Percentiles rank a stretch among this genome's conserved stretches.
Evolutionary conservation across 2,113 vertebrate species (phyloP).

Genomic region (Prietella phreatophila): DNA sequence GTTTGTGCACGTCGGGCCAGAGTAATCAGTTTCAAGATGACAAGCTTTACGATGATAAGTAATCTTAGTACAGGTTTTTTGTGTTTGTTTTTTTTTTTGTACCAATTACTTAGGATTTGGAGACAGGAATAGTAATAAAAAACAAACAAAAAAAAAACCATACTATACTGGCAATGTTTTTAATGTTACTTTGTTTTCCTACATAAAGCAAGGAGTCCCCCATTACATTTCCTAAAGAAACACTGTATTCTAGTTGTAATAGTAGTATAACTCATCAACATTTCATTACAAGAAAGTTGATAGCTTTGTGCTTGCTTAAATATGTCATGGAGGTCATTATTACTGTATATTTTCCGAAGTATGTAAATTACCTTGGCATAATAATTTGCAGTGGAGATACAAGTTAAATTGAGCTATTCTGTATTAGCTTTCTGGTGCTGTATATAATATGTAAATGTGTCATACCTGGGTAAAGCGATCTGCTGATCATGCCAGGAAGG

Average conservation of each 20-base stretch:
- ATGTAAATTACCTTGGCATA: background rate
- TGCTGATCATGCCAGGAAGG: conserved; percentile 92
- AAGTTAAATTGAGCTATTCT: no score
- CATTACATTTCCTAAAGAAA: background rate
- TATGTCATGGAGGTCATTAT: background rate
- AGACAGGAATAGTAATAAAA: background rate
- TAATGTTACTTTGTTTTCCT: background rate
- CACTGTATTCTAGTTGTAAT: background rate
- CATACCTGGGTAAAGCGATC: conserved; percentile 87
- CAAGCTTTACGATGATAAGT: background rate
- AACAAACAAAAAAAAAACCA: no score
- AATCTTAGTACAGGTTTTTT: background rate
- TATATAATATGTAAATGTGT: conserved; percentile 3
- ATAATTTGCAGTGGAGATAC: background rate
- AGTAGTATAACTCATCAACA: background rate
- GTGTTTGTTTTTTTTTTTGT: background rate
- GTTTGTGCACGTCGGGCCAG: background rate
- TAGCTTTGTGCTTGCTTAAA: background rate
- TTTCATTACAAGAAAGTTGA: background rate
- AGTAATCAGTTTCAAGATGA: background rate
- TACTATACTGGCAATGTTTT: background rate
- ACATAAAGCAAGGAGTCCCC: background rate
- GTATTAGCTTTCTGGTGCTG: background rate
- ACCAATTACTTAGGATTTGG: background rate
- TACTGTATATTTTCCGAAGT: no score